Evolutionary conservation across 1,140 invertebrate genomes (phyloP).

Genomic region (Carcinoscorpius rotundicauda): DNA sequence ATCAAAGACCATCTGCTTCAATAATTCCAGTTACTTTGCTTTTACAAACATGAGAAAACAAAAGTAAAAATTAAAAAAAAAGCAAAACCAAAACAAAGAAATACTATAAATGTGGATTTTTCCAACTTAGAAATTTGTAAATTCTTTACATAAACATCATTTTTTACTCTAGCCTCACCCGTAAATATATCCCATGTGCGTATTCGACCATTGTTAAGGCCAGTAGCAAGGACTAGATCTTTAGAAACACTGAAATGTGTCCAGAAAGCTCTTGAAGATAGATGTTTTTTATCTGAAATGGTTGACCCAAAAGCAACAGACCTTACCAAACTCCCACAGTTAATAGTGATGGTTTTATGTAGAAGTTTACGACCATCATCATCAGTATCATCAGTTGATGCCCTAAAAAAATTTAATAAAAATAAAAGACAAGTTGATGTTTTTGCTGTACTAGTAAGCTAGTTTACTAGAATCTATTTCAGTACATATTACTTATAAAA

Average conservation of each 20-base stretch:
- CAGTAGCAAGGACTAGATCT: slow-evolving; percentile 40
- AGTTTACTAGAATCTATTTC: too few species aligned
- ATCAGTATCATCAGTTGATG: neutral
- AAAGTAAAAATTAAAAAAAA: too few species aligned
- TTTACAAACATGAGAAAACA: too few species aligned
- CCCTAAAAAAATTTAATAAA: neutral
- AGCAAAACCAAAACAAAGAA: too few species aligned
- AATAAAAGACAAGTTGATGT: too few species aligned
- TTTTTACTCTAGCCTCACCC: slow-evolving; percentile 26
- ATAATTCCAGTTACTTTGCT: too few species aligned
- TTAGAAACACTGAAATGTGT: slow-evolving; percentile 31
- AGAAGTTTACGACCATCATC: neutral
- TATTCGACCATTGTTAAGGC: slow-evolving; percentile 40
- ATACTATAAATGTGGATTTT: too few species aligned
- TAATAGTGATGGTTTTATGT: slow-evolving; percentile 27
- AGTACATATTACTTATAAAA: too few species aligned
- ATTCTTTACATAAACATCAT: too few species aligned
- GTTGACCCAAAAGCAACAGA: slow-evolving; percentile 41
- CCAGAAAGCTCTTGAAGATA: slow-evolving; percentile 25
- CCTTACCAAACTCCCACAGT: slow-evolving; percentile 38
- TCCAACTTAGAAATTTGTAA: too few species aligned
- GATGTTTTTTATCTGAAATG: slow-evolving; percentile 10
- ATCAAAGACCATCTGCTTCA: too few species aligned
- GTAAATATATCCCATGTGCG: slow-evolving; percentile 39
- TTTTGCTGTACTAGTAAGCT: too few species aligned